Base-by-base conservation (phyloP, 2,113 vertebrate genomes). In the Ciconia maguari region DNA sequence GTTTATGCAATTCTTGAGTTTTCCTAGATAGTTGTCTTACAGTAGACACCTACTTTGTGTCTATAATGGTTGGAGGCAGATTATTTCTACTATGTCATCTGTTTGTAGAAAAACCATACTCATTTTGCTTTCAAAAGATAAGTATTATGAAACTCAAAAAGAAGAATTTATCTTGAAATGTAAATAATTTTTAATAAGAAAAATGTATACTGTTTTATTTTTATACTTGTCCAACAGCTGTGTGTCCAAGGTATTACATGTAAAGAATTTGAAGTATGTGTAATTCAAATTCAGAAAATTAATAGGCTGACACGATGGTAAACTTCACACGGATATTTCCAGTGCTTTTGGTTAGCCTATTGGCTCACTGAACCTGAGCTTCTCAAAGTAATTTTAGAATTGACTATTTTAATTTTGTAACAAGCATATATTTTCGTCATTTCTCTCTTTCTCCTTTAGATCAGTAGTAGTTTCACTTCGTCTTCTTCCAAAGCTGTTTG, bases 401-500 rank as follows among this genome's bases (percentile, higher is more conserved):
- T 1, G 9, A 1, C 30, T 49, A 1, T 46, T 72, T 83, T 26
- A 20, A 14, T 82, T 79, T 42, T 32, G 10, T 51, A 66, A 12
- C 27, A 64, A 11, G 70, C 36, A 3, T 2, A 0, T 54, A 9
- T 32, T 80, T 42, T 42, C n/a, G n/a, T 92, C 1, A 41, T 80
- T 80, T 95, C 69, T 97, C 34, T 66, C 65, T 86, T 62, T 64
- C 61, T 75, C 69, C 46, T 96, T 95, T 91, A 99, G 99, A 98
- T 99, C 99, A 42, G 99, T 99, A 32, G 99, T 99, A 82, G 99
- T 99, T 77, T 99, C 99, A 34, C 98, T 99, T 94, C 99, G 99
- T 83, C 98, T 99, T 61, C 98, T 99, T 83, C 99, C 99, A 21
- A 99, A 99, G 93, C 98, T 99, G 21, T 99, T 99, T 60, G 99